Base-by-base conservation (phyloP, 2,797 vertebrate genomes). In the Mormyrops attenuatus region DNA sequence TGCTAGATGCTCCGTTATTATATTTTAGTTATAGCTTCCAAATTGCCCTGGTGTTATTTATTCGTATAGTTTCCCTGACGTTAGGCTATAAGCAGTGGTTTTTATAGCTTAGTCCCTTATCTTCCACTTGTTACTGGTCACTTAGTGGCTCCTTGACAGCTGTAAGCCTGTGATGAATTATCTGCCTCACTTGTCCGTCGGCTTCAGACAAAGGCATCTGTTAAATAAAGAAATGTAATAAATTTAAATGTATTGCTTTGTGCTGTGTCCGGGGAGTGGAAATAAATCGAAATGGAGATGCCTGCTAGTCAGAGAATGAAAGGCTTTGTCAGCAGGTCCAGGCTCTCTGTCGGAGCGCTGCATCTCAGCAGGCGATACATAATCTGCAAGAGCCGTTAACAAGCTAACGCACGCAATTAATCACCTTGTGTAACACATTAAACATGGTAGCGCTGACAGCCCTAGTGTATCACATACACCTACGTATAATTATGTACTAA, bases 381-480 rank as follows among this genome's bases (percentile, higher is more conserved):
- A 44, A 80, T 80, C 73, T 80, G 73, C 41, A 20, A 80, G 38
- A 80, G 22, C 44, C 49, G 44, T 85, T 85, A 85, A 85, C 49
- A 52, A 52, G 82, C n/a, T 52, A 50, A 52, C 20, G n/a, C 22
- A 15, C 30, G 44, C n/a, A n/a, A 52, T 85, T 49, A 49, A 85
- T 85, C 41, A 30, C 44, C 22, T 85, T 52, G 82, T 22, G 15
- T 52, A 52, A 49, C 82, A 85, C 82, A 85, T 85, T 85, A 85
- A 52, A 85, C 82, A 52, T 30, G 82, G 41, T 85, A 52, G n/a
- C 44, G 17, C 47, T 52, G 82, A 85, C 82, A 49, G 47, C 47
- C 82, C 41, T n/a, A 30, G n/a, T 85, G 82, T 85, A 47, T 85
- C 82, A 85, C 82, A 85, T 73, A 34, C 82, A 85, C 82, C 47